phyloP scores from a whole-genome alignment of 2,888 invertebrate genomes.

The Panzeria rudis region DNA sequence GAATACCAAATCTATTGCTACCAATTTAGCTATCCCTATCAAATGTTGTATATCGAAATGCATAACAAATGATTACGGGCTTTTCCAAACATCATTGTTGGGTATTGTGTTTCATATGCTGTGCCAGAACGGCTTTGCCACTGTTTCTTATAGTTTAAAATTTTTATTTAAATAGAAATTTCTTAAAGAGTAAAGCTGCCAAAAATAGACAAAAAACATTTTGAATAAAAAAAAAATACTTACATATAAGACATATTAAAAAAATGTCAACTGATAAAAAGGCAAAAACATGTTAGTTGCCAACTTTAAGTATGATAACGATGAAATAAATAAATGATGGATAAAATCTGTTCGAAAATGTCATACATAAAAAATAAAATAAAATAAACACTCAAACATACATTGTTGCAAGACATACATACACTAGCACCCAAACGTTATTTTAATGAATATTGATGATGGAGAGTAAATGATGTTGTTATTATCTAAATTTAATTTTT shows the following conservation, averaged over 20 bases:
- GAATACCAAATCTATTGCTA: no score
- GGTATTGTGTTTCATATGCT: no score
- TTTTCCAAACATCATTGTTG: no score
- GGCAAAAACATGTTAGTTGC: constrained; percentile 21
- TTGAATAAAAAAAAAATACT: neutral
- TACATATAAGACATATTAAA: neutral
- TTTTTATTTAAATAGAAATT: neutral
- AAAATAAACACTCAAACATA: neutral
- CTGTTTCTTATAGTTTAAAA: no score
- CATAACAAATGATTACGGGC: no score
- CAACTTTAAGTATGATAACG: constrained; percentile 41
- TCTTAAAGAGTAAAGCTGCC: no score
- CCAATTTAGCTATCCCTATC: no score
- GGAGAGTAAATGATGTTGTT: neutral
- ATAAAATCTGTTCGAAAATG: constrained; percentile 49
- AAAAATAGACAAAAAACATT: neutral
- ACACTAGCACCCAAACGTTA: constrained; percentile 29
- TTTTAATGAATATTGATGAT: constrained; percentile 69
- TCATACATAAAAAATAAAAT: constrained; percentile 16
- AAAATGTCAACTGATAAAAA: constrained; percentile 18
- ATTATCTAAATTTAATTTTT: constrained; percentile 34
- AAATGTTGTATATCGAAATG: no score
- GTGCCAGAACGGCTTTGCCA: no score
- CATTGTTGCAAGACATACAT: neutral
- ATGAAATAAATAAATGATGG: constrained; percentile 40